Percentiles rank a stretch among this genome's conserved stretches.
Evolutionary conservation across 2,797 vertebrate species (phyloP).

Genomic region (Podargus strigoides): DNA sequence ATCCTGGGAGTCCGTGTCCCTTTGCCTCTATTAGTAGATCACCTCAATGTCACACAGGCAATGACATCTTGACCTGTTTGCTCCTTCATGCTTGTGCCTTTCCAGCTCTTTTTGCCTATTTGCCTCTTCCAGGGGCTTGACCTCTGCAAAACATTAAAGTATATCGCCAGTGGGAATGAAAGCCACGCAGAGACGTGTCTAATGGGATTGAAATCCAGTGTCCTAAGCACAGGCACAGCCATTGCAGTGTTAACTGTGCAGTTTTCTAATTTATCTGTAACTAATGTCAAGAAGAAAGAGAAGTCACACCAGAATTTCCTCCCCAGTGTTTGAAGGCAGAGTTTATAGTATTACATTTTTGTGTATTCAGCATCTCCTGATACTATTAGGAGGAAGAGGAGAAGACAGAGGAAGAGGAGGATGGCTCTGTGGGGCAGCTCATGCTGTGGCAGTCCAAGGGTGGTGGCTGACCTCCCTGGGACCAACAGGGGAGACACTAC

Average conservation of each 20-base stretch:
- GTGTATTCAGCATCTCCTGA: not conserved
- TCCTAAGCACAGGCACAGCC: not conserved
- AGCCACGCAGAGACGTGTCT: not conserved
- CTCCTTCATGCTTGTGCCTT: not conserved
- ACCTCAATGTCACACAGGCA: not conserved
- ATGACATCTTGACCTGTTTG: not conserved
- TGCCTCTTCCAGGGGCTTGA: not conserved
- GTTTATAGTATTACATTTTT: not conserved
- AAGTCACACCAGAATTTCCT: not conserved
- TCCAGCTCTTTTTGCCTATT: not conserved
- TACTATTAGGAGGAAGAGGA: not conserved
- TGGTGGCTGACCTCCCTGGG: not conserved
- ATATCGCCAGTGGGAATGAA: not conserved
- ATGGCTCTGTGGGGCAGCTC: not conserved
- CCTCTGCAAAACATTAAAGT: not conserved
- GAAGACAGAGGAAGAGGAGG: not conserved
- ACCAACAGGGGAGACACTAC: accelerated
- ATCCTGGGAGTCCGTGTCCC: not conserved
- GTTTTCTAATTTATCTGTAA: not conserved
- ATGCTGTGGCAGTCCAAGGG: not conserved
- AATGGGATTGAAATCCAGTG: not conserved
- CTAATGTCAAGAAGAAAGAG: not conserved
- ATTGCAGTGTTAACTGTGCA: not conserved
- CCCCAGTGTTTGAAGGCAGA: not conserved
- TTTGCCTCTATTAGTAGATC: not conserved